Percentiles rank a stretch among this genome's conserved stretches.
Conservation (phyloP, 2,113 vertebrate species). For the Nesoenas mayeri region DNA sequence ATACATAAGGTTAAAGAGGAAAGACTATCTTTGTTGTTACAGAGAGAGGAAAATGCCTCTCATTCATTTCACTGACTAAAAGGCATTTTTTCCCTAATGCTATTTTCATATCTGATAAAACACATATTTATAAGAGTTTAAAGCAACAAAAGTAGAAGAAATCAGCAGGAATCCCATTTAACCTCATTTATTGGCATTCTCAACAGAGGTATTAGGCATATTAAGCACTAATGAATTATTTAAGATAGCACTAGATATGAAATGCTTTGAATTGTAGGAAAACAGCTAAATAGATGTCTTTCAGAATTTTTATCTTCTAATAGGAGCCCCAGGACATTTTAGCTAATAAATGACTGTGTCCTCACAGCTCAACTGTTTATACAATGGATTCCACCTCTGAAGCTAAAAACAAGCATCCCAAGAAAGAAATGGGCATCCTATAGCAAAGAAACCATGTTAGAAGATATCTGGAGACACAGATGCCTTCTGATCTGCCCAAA, state of each 20-base stretch:
- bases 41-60: background rate
- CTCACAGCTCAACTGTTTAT: background rate
- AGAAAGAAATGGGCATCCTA: background rate
- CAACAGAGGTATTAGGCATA: constrained; percentile 33
- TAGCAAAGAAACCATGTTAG: background rate
- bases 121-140: constrained; percentile 50
- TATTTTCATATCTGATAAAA: constrained; percentile 24
- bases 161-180: constrained; percentile 52
- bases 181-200: constrained; percentile 34
- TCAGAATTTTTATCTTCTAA: constrained; percentile 6
- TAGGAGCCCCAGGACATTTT: background rate
- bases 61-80: constrained; percentile 7
- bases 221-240: constrained; percentile 63
- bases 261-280: constrained; percentile 24
- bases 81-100: background rate
- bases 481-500: background rate
- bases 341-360: background rate
- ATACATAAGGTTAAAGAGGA: background rate
- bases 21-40: background rate
- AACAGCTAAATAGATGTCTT: constrained; percentile 31
- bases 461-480: background rate
- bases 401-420: background rate
- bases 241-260: constrained; percentile 52
- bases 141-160: constrained; percentile 34
- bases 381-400: background rate